Evolutionary conservation across 2,888 invertebrate species (phyloP), one percentile per base, ranked within the genome.

Genomic region (Tetragonisca angustula): DNA sequence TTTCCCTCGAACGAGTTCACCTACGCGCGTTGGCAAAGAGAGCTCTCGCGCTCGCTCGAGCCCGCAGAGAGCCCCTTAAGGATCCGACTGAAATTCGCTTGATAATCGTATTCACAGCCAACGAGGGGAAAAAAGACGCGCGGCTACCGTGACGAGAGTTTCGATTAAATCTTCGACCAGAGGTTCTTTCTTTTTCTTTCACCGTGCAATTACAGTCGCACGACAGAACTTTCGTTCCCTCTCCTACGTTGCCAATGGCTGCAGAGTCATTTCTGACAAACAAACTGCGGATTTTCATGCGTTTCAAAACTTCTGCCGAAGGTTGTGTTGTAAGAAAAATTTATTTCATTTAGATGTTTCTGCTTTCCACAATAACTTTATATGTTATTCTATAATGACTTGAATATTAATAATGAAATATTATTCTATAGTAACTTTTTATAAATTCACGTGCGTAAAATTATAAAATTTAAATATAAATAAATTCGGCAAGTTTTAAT

Each of bases 1-100:
- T 82, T 88, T 88, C 83, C 81, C 68, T 62, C 72, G 82, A 88
- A 89, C 89, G 79, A 85, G 89, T 89, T 90, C 88, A 89, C 89
- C 89, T 90, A 89, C 89, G 90, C 89, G 90, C 89, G 75, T 43
- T 11, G 59, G 67, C 76, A 76, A 75, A 86, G 76, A 79, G 76
- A 43, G 43, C 43, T 43, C 71, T 43, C 71, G 70, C 71, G 64
- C 36, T 32, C 75, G 67, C 54, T 65, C 36, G 9, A 36, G 6
- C n/a, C 64, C 4, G 19, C 24, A 56, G 11, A n/a, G 50, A 61
- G 67, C 81, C 73, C 76, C 73, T 76, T 76, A 83, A 81, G 81
- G 76, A 76, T 81, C 76, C 73, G 73, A 71, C 59, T 69, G 49
- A 73, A 81, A 76, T 76, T 83, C 83, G 36, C 62, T 43, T 17